Evolutionary conservation across 2,113 vertebrate species (phyloP), one percentile per base, ranked within the genome.

Genomic region (Cichladusa arquata): DNA sequence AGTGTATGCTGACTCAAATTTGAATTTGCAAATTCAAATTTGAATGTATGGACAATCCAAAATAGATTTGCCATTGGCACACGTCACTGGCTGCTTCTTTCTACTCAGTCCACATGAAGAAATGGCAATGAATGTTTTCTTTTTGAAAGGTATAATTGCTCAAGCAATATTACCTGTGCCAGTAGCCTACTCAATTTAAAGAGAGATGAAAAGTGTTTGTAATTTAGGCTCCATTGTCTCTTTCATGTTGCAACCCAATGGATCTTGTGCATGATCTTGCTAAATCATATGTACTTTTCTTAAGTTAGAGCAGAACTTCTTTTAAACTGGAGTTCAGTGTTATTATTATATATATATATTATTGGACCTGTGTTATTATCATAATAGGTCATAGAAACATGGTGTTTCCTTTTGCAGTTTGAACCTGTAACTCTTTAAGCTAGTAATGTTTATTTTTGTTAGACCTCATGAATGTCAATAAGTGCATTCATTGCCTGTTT

Each of bases 381-480:
- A 3, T 47, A 95, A 67, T 17, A n/a, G 48, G 45, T 92, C 69
- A 72, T 8, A 50, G 93, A 81, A 93, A 86, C 36, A 42, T 38
- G 76, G 78, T 90, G 62, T 81, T 96, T 31, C 60, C 34, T 19
- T 62, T 87, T 96, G 84, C 51, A 95, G 73, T 95, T 83, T 86
- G 64, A 96, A 92, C 51, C 19, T 6, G 3, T 60, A 79, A 25
- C 38, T 84, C 57, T 81, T 78, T 82, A 93, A 90, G 53, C 66
- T 88, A 8, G 44, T 70, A 67, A 60, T 85, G 38, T 66, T 92
- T 96, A 72, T 67, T 88, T 97, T 92, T 86, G 51, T 72, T 92
- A 73, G 82, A 69, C 50, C 38, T 91, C 31, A 18, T 70, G 42
- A 57, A 65, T 91, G 65, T 86, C 85, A 45, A 6, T 50, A 79